These are phyloP conservation scores for Opisthocomus hoazin DNA, from an alignment of 2,113 vertebrate genomes.

Conservation along the genomic window DNA sequence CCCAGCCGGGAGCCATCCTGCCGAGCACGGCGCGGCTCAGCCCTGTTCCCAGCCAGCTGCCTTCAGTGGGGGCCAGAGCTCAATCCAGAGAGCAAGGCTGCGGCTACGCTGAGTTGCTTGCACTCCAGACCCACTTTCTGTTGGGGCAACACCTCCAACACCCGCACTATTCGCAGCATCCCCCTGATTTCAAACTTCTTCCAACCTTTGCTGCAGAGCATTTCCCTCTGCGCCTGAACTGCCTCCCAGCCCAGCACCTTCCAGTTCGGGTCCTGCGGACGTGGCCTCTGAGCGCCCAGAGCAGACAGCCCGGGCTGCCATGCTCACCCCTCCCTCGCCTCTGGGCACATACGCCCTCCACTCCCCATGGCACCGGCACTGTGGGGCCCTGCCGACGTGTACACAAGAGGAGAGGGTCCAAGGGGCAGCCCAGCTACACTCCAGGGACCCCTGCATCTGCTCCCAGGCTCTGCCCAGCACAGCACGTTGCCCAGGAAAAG, in stretches of 20 bases:
- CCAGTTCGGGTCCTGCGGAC: not conserved
- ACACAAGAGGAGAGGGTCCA: not conserved
- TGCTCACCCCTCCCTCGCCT: not conserved
- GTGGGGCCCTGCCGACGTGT: not conserved
- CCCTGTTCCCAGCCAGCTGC: not conserved
- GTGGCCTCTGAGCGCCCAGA: accelerated
- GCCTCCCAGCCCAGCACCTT: not conserved
- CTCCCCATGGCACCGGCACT: accelerated
- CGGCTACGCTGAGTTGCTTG: not conserved
- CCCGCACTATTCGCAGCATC: not conserved
- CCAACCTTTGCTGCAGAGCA: not conserved
- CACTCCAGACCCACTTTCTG: not conserved
- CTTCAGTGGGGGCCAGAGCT: not conserved
- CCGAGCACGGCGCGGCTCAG: not conserved
- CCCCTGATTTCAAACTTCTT: not conserved
- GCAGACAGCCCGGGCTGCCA: not conserved
- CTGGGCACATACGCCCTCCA: no score
- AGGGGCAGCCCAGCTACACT: not conserved
- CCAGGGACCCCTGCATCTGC: not conserved
- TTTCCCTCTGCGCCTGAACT: not conserved
- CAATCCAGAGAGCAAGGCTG: not conserved
- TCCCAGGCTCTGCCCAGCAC: not conserved
- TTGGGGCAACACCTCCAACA: not conserved
- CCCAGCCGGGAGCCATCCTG: not conserved
- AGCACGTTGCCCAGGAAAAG: not conserved